Percentiles rank a stretch among this genome's conserved stretches.
phyloP scores from a whole-genome alignment of 2,888 invertebrate species.

The Troides aeacus region DNA sequence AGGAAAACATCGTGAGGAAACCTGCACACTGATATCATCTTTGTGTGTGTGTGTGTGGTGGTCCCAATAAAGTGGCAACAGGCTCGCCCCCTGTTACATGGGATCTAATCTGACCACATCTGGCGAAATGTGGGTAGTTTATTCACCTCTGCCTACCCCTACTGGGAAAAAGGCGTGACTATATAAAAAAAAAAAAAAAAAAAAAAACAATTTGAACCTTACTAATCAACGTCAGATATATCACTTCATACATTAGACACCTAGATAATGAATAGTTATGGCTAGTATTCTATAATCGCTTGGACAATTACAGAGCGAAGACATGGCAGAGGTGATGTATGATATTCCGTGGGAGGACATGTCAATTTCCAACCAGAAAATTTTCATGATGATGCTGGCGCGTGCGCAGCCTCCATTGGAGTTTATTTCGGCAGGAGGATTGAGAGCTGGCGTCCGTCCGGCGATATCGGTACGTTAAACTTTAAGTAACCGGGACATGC shows the following conservation, averaged over 20 bases:
- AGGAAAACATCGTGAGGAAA: too few relatives aligned
- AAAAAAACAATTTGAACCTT: too few relatives aligned
- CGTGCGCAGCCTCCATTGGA: conserved; percentile 42
- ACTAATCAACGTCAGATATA: too few relatives aligned
- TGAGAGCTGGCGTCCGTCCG: conserved; percentile 46
- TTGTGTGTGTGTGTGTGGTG: too few relatives aligned
- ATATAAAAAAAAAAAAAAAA: too few relatives aligned
- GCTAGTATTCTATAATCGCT: not conserved
- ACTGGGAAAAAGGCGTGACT: too few relatives aligned
- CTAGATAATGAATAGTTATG: not conserved
- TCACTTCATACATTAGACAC: not conserved
- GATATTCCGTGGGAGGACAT: conserved; percentile 45
- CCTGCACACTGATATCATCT: too few relatives aligned
- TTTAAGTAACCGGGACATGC: not conserved
- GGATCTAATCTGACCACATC: too few relatives aligned
- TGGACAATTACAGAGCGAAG: conserved; percentile 40
- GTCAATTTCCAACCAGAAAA: conserved; percentile 44
- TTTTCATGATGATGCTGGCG: conserved; percentile 39
- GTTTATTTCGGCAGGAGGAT: conserved; percentile 44
- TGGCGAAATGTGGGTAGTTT: too few relatives aligned
- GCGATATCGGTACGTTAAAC: conserved; percentile 41
- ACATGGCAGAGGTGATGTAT: conserved; percentile 42
- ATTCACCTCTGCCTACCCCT: too few relatives aligned
- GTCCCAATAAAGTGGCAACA: too few relatives aligned
- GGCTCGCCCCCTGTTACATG: too few relatives aligned